Percentiles rank a stretch among this genome's conserved stretches.
Evolutionary conservation across 1,140 invertebrate species (phyloP).

Genomic region (Agrilus planipennis): DNA sequence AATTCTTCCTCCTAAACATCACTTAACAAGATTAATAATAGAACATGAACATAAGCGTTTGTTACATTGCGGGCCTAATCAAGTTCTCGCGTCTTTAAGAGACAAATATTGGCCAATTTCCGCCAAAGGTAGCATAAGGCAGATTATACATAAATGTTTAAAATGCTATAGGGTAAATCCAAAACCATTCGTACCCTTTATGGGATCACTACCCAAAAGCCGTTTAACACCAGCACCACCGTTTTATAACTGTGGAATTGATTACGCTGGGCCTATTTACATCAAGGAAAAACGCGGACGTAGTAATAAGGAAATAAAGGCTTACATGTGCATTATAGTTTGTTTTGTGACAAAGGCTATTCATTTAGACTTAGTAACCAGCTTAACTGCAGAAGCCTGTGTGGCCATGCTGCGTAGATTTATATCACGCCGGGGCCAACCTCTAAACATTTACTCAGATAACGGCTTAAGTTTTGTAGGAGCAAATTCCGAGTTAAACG

Average conservation of each 20-base stretch:
- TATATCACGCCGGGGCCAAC: background rate
- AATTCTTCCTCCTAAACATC: constrained; percentile 16
- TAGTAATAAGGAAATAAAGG: constrained; percentile 14
- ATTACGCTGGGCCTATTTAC: constrained; percentile 20
- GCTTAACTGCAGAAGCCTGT: no score
- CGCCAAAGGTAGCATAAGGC: constrained; percentile 7
- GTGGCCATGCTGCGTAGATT: background rate
- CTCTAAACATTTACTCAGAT: background rate
- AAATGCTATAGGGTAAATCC: constrained; percentile 19
- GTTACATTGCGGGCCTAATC: constrained; percentile 19
- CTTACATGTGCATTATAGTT: constrained; percentile 17
- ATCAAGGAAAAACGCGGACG: constrained; percentile 15
- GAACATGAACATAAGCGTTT: constrained; percentile 13
- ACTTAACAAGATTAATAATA: constrained; percentile 20
- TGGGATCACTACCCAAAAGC: constrained; percentile 22
- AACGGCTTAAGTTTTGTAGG: background rate
- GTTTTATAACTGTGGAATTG: constrained; percentile 14
- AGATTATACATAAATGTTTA: constrained; percentile 19
- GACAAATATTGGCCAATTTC: constrained; percentile 12
- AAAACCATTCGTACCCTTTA: constrained; percentile 13
- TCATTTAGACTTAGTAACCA: constrained; percentile 22
- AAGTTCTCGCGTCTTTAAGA: constrained; percentile 9
- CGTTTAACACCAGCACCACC: constrained; percentile 14
- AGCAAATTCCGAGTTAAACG: background rate
- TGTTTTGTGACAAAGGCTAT: constrained; percentile 19